Evolutionary conservation across 2,113 vertebrate species (phyloP).

Genomic region (Buteo buteo): DNA sequence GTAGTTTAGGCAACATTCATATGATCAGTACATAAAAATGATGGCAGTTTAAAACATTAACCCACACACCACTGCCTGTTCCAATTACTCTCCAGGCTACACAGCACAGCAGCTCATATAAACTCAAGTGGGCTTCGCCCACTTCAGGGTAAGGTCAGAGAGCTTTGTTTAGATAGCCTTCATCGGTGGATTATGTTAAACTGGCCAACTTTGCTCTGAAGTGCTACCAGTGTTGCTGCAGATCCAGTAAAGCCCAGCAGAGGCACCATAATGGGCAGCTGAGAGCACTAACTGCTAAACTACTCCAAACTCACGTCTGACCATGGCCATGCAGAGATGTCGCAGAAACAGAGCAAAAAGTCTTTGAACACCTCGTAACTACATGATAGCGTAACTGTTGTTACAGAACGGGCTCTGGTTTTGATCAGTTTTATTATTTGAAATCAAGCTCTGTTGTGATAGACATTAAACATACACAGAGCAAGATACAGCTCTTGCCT

Average conservation of each 20-base stretch:
- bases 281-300: neutral
- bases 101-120: neutral
- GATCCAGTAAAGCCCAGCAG: neutral
- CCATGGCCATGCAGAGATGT: neutral
- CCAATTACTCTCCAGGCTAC: neutral
- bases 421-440: slow-evolving; percentile 31
- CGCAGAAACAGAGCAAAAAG: neutral
- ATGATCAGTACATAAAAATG: rapidly evolving
- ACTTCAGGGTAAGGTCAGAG: neutral
- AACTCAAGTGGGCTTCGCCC: neutral
- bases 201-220: neutral
- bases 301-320: neutral
- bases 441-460: neutral
- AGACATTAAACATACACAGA: slow-evolving; percentile 30
- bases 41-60: neutral
- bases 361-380: slow-evolving; percentile 47
- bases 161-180: neutral
- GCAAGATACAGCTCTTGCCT: neutral
- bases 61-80: neutral
- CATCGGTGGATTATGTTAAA: rapidly evolving
- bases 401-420: slow-evolving; percentile 34
- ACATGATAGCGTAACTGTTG: neutral
- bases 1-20: neutral
- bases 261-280: neutral
- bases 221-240: neutral